These are phyloP conservation scores for Urophycis tenuis DNA, from an alignment of 2,797 vertebrate species.

Conservation along the genomic window DNA sequence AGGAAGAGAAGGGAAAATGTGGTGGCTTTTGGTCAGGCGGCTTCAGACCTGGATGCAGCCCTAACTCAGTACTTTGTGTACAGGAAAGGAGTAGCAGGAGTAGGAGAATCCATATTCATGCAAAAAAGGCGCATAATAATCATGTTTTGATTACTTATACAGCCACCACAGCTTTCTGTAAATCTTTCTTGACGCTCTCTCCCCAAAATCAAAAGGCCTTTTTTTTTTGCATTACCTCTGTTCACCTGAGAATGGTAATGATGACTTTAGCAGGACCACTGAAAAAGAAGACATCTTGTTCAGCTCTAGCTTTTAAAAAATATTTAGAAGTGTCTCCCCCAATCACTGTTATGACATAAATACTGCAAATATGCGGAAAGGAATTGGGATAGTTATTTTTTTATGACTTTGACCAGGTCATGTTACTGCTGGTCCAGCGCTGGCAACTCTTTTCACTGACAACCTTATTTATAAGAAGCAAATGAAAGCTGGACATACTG, in stretches of 20 bases:
- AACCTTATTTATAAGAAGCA: not conserved
- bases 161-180: not conserved
- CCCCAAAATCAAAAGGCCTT: constrained; percentile 12
- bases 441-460: not conserved
- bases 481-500: not conserved
- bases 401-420: constrained; percentile 1
- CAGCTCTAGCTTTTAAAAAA: constrained; percentile 12
- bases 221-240: constrained; percentile 18
- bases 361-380: not conserved
- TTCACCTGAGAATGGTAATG: constrained; percentile 29
- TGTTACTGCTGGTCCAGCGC: not conserved
- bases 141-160: not conserved
- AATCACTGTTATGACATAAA: not conserved
- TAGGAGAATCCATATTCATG: constrained; percentile 24
- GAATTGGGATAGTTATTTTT: not conserved
- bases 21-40: constrained; percentile 29
- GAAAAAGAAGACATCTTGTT: constrained; percentile 23
- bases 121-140: not conserved
- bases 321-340: not conserved
- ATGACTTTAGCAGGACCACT: constrained; percentile 50
- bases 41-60: constrained; percentile 22
- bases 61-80: constrained; percentile 16
- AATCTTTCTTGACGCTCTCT: constrained; percentile 9
- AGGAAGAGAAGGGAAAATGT: not conserved
- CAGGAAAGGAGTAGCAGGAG: constrained; percentile 16